Evolutionary conservation across 2,888 invertebrate genomes (phyloP), one percentile per base, ranked within the genome.

Genomic region (Melanostoma scalare): DNA sequence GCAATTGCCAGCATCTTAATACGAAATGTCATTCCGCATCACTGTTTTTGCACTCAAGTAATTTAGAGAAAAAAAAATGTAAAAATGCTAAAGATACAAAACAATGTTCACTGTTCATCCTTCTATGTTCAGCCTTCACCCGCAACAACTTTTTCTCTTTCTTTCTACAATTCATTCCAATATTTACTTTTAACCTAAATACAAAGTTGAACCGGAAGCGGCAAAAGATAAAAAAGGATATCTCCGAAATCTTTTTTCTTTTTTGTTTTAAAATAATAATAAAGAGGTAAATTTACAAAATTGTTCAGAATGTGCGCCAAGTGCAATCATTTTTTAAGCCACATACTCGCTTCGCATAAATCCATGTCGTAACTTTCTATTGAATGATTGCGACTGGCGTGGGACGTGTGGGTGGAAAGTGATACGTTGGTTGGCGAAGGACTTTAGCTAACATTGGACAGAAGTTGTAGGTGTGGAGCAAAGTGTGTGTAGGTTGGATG

Each of bases 271-370:
- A 2, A 50, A 44, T 56, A 46, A 35, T 46, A 46, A 69, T 56
- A 40, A 33, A 53, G 42, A 48, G 55, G 33, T 61, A 48, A 69
- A 76, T 61, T 71, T 46, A 42, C 31, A 55, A 56, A 63, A 61
- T 53, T 48, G 40, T 20, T 53, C 60, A 35, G 20, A 68, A 68
- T 60, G 6, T 50, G 30, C 53, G 71, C 78, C 80, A 75, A 73
- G 73, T 68, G 79, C 79, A 79, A 65, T 80, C 65, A 53, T 69
- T 56, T 77, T 78, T 78, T 50, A 52, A 38, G 20, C 65, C 44
- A 63, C 75, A 65, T 60, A 65, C 50, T 40, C 31, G 50, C 58
- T 48, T 65, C 52, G 67, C 75, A 60, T 76, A 60, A 81, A 76
- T 76, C 61, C 67, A 38, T 67, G 69, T 71, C 67, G 65, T 65